Conservation (phyloP, 2,113 vertebrate genomes). For the Cavia aperea region DNA sequence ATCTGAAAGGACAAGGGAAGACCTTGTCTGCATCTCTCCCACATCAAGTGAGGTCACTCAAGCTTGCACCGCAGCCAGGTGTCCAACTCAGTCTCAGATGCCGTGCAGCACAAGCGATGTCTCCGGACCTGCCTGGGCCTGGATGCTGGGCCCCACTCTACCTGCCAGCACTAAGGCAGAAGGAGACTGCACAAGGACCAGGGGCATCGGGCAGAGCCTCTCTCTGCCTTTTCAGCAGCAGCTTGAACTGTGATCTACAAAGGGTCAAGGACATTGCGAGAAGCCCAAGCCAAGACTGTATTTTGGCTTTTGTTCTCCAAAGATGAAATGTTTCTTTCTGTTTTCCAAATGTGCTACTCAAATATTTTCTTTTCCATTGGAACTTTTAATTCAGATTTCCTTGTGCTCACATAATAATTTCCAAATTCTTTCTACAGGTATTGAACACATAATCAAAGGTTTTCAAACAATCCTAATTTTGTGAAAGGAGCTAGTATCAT, state of each 20-base stretch:
- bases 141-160: no score
- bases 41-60: not conserved
- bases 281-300: not conserved
- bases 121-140: not conserved
- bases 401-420: not conserved
- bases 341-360: not conserved
- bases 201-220: not conserved
- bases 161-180: not conserved
- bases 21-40: not conserved
- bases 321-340: not conserved
- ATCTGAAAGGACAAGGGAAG: not conserved
- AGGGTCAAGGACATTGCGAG: not conserved
- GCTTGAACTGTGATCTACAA: not conserved
- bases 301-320: not conserved
- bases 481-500: not conserved
- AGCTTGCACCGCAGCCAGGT: not conserved
- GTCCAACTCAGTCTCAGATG: not conserved
- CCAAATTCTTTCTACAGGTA: not conserved
- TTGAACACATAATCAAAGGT: not conserved
- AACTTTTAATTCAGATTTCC: not conserved
- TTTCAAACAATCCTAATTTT: not conserved
- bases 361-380: not conserved
- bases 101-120: not conserved
- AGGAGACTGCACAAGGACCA: not conserved
- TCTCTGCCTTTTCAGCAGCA: not conserved